Conservation (phyloP, 1,140 invertebrate genomes). For the Drosophila biarmipes region DNA sequence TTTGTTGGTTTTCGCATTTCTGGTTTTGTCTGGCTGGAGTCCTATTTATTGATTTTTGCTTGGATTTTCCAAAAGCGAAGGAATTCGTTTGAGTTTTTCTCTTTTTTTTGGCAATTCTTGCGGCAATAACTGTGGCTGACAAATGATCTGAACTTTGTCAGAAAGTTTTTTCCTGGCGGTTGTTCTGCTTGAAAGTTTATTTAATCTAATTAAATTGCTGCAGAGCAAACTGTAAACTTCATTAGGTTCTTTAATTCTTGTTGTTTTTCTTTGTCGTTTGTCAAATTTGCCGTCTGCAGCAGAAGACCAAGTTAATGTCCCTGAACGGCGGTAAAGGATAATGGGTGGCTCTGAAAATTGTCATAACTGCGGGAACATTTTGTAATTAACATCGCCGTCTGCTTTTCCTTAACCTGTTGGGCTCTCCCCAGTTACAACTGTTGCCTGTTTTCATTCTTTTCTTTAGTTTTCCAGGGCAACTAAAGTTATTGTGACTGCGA, state of each 20-base stretch:
- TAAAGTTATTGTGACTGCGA: slow-evolving; percentile 16
- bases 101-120: slow-evolving; percentile 30
- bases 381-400: slow-evolving; percentile 49
- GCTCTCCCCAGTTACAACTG: slow-evolving; percentile 22
- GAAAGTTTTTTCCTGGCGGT: slow-evolving; percentile 38
- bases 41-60: slow-evolving; percentile 68
- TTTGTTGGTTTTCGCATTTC: slow-evolving; percentile 45
- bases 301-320: slow-evolving; percentile 56
- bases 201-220: slow-evolving; percentile 66
- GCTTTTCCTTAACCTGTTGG: slow-evolving; percentile 59
- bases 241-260: slow-evolving; percentile 46
- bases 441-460: slow-evolving; percentile 11
- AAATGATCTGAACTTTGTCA: slow-evolving; percentile 65
- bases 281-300: slow-evolving; percentile 35
- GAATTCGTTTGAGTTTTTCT: slow-evolving; percentile 15
- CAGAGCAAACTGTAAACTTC: slow-evolving; percentile 52
- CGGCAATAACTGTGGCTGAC: slow-evolving; percentile 48
- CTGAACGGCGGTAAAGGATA: slow-evolving; percentile 43
- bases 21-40: slow-evolving; percentile 15
- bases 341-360: slow-evolving; percentile 46
- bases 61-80: slow-evolving; percentile 14
- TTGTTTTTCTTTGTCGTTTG: slow-evolving; percentile 10
- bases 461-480: slow-evolving; percentile 25
- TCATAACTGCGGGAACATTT: slow-evolving; percentile 56
- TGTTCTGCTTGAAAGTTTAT: slow-evolving; percentile 43